Conservation (phyloP, 2,797 vertebrate genomes). For the Pseudochaenichthys georgianus region DNA sequence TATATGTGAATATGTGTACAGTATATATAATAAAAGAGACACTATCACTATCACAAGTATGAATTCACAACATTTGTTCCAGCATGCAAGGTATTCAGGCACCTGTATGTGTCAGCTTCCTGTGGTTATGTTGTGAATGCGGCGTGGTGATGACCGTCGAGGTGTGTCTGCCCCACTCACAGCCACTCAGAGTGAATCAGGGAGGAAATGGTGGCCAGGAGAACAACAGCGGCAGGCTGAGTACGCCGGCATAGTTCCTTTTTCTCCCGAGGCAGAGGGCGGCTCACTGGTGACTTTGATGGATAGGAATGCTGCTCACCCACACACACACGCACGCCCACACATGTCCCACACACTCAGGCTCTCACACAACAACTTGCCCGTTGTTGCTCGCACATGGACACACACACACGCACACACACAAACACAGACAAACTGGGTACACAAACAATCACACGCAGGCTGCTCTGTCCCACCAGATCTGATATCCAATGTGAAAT, state of each 20-base stretch:
- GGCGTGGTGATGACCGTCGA: conserved; percentile 17
- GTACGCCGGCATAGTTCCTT: conserved; percentile 69
- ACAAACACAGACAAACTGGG: conserved; percentile 20
- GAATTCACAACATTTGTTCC: conserved; percentile 17
- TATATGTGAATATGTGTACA: too few species aligned
- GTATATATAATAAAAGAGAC: background rate
- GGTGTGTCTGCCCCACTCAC: conserved; percentile 72
- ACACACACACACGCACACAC: conserved; percentile 11
- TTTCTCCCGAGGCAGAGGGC: conserved; percentile 77
- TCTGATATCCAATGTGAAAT: conserved; percentile 75
- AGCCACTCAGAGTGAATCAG: conserved; percentile 74
- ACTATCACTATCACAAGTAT: conserved; percentile 23
- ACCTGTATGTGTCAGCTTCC: conserved; percentile 62
- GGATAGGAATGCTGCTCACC: conserved; percentile 85
- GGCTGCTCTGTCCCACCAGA: conserved; percentile 65
- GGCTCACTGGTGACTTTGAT: conserved; percentile 82
- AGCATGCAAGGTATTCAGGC: conserved; percentile 38
- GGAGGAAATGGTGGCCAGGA: conserved; percentile 70
- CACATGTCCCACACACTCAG: conserved; percentile 75
- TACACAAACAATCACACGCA: conserved; percentile 36
- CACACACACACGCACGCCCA: conserved; percentile 75
- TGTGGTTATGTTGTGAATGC: conserved; percentile 23
- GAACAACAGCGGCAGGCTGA: conserved; percentile 64
- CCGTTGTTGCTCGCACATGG: conserved; percentile 34
- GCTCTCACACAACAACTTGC: conserved; percentile 52